Base-by-base conservation (phyloP, 2,113 vertebrate genomes). In the Maccullochella peelii region DNA sequence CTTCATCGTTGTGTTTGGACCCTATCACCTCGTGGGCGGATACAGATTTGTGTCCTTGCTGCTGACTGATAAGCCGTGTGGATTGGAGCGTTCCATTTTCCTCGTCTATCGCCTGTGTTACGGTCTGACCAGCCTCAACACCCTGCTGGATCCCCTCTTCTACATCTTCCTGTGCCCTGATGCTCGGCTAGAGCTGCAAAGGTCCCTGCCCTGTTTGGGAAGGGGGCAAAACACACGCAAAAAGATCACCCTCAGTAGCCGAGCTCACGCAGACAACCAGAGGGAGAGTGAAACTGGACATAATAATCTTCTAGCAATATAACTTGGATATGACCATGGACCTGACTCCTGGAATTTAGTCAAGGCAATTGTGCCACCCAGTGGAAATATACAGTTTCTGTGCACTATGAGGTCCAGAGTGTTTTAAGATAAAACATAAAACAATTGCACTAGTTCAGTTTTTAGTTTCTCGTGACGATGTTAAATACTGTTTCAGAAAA, bases 121-220 rank as follows among this genome's bases (percentile, higher is more conserved):
- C 8, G 95, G 95, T 23, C 88, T 96, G 77, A 96, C 95, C 79
- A 96, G 96, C 84, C 93, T 96, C 33, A 96, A 96, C 89, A 95
- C 94, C n/a, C 77, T 96, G 33, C 90, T 96, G 78, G 93, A 96
- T 79, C 96, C 96, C 0, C 95, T 96, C 61, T 95, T 96, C 79
- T 96, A 96, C 86, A 95, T 96, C 66, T 96, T 96, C 73, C 88
- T 96, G 79, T 96, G 95, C 70, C 75, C 94, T 0, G 89, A 96
- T 12, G 95, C 94, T 33, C 92, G 95, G 0, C 83, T 93, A 12
- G 93, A 95, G 85, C 94, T 96, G 14, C 93, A 92, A 25, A 92
- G 87, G 79, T 95, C 95, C 6, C 80, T 96, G 63, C 78, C 93
- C 68, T 95, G 95, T 59, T 61, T 94, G 33, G 86, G 90, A 36